These are phyloP conservation scores for Suillia variegata DNA, from an alignment of 2,888 invertebrate species.

Conservation along the genomic window DNA sequence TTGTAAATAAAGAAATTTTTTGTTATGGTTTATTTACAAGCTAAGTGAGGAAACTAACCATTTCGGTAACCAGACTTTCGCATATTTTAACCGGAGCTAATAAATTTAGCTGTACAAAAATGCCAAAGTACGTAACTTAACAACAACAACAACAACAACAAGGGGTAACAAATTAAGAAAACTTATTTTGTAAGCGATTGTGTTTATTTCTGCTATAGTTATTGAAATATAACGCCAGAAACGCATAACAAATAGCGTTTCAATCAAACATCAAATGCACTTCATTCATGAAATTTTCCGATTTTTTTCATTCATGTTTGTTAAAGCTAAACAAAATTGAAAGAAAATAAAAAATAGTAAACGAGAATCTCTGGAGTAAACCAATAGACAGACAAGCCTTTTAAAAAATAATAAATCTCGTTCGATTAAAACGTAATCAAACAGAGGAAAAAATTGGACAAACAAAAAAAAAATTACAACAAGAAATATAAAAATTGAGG, in stretches of 20 bases:
- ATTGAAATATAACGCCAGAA: neutral
- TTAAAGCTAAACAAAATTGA: neutral
- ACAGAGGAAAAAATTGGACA: neutral
- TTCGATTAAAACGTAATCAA: conserved; percentile 2
- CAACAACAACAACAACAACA: too few relatives aligned
- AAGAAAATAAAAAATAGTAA: too few relatives aligned
- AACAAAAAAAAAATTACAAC: neutral
- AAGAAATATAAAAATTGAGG: conserved; percentile 5
- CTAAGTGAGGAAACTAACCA: conserved; percentile 9
- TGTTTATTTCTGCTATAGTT: neutral
- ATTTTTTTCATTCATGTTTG: conserved; percentile 10
- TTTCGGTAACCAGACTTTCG: conserved; percentile 9
- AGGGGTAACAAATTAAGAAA: too few relatives aligned
- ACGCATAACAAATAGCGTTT: conserved; percentile 4
- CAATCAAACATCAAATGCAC: conserved; percentile 11
- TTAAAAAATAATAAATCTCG: conserved; percentile 19
- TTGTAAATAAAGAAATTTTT: neutral
- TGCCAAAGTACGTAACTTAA: conserved; percentile 2
- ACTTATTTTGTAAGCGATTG: too few relatives aligned
- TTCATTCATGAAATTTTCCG: neutral
- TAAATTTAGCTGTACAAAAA: conserved; percentile 35
- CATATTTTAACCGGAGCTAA: conserved; percentile 40
- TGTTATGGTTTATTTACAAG: conserved; percentile 13
- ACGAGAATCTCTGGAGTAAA: too few relatives aligned
- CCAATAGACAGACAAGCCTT: conserved; percentile 6